Evolutionary conservation across 2,888 invertebrate species (phyloP), one percentile per base, ranked within the genome.

Genomic region (Philereme transversata): DNA sequence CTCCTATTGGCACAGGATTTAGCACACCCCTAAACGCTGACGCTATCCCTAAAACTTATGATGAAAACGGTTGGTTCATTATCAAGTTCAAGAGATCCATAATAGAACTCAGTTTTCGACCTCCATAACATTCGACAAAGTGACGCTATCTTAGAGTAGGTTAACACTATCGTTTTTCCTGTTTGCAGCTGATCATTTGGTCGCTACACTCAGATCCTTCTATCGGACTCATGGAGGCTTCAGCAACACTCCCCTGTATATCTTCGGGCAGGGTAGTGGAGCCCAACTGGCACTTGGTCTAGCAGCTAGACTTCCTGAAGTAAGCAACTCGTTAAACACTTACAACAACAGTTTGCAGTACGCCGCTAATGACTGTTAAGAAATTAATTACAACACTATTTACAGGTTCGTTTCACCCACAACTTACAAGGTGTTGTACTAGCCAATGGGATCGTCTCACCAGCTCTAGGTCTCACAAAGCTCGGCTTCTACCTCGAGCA

Each of bases 221-320:
- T 94, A 96, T 71, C 76, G 87, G 3, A 78, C 88, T 34, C 90
- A 95, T 71, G 93, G 95, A 0, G 93, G 94, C 57, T 97, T 96
- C 76, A 87, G 89, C 72, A 84, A 87, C 4, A 90, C 95, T 0
- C 96, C 97, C 0, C 88, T 97, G 45, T 97, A 97, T 82, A 96
- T 98, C 57, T 95, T 97, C 75, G 96, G 95, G 4, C 97, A 98
- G 84, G 97, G 97, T 2, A 97, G 98, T 82, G 98, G 98, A 9
- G 97, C 97, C 1, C 97, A 97, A 90, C 95, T 97, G 94, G 96
- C 97, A 0, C 94, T 96, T 0, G 95, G 95, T 69, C 96, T 97
- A 68, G 96, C 96, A 10, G 73, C 82, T 71, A 79, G 81, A 62
- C 82, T 95, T 66, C 68, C 88, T 64, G 62, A 77, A 73, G 94